These are phyloP conservation scores for Metacarcinus magister DNA, from an alignment of 2,888 invertebrate species.

Conservation along the genomic window DNA sequence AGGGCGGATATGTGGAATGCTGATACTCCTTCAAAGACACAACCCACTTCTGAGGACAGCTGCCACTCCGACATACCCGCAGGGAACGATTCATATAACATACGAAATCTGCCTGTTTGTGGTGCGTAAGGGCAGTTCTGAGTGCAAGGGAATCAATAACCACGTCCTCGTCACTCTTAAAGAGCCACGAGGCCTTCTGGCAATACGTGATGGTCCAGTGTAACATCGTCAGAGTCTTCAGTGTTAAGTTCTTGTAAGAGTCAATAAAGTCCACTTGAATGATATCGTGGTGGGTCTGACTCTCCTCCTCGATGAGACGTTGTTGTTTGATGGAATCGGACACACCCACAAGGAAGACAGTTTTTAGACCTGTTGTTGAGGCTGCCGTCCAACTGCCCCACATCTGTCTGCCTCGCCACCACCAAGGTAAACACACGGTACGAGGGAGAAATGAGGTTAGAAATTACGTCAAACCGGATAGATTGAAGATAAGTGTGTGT, in stretches of 20 bases:
- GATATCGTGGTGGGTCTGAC: slow-evolving; percentile 18
- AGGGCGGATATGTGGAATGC: slow-evolving; percentile 57
- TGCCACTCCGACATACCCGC: slow-evolving; percentile 60
- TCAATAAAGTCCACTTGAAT: slow-evolving; percentile 63
- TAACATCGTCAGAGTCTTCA: slow-evolving; percentile 67
- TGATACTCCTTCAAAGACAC: slow-evolving; percentile 48
- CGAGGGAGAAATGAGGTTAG: too few species aligned
- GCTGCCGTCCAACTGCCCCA: neutral
- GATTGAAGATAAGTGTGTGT: too few species aligned
- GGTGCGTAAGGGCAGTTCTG: neutral
- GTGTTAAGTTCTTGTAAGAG: slow-evolving; percentile 68
- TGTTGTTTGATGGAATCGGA: neutral
- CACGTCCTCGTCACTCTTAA: slow-evolving; percentile 75
- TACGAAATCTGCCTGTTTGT: neutral
- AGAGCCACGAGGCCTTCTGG: slow-evolving; percentile 62
- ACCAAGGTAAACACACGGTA: too few species aligned
- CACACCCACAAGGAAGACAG: slow-evolving; percentile 31
- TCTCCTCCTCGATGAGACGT: neutral
- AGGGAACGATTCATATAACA: neutral
- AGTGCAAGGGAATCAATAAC: slow-evolving; percentile 66
- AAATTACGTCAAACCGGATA: too few species aligned
- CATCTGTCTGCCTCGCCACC: neutral
- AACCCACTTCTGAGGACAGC: slow-evolving; percentile 59
- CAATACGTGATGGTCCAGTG: slow-evolving; percentile 67
- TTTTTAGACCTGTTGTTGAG: neutral